phyloP scores from a whole-genome alignment of 2,797 vertebrate genomes.

The Rhincodon typus region DNA sequence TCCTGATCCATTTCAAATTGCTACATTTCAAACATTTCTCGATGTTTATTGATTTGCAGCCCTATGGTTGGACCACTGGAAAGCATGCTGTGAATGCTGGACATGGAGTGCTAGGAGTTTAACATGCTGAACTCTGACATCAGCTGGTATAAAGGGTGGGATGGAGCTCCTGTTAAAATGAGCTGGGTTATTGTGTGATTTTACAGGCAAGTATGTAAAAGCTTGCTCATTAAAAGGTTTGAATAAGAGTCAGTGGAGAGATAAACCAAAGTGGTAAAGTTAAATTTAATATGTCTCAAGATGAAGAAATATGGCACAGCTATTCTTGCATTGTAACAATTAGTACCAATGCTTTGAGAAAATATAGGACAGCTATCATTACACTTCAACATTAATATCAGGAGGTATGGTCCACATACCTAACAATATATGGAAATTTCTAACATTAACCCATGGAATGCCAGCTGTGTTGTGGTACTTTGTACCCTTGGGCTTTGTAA shows the following conservation, averaged over 20 bases:
- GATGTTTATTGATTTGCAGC: background rate
- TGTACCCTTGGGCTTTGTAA: background rate
- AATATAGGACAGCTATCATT: background rate
- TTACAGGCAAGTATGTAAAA: background rate
- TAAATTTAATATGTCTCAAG: background rate
- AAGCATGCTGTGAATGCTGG: background rate
- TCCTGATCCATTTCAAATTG: background rate
- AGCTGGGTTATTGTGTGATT: background rate
- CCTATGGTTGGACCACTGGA: background rate
- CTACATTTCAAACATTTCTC: background rate
- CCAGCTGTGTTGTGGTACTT: background rate
- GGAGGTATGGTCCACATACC: conserved; percentile 3
- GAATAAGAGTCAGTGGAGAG: background rate
- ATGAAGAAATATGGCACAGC: background rate
- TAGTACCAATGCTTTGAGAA: background rate
- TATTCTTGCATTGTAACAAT: background rate
- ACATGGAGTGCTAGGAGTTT: background rate
- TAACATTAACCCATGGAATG: conserved; percentile 7
- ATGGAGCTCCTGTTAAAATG: background rate
- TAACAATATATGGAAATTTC: background rate
- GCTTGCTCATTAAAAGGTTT: background rate
- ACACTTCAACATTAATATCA: background rate
- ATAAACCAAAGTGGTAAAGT: background rate
- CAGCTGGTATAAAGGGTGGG: background rate
- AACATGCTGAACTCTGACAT: background rate